Evolutionary conservation across 2,113 vertebrate genomes (phyloP), one percentile per base, ranked within the genome.

Genomic region (Grantiella picta): DNA sequence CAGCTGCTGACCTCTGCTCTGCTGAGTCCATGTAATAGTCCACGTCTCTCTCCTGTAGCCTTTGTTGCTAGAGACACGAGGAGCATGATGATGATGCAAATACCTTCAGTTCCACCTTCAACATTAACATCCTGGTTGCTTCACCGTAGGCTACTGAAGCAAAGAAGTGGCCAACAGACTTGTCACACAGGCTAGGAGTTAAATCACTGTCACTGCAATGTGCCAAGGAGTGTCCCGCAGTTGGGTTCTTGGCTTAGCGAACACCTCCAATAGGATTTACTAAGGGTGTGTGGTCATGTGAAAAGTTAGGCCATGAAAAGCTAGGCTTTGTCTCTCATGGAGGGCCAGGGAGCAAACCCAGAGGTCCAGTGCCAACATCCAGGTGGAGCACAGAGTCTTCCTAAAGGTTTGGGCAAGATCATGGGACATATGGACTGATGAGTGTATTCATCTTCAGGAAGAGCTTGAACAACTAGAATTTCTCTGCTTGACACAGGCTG

Each of bases 341-440:
- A 92, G 29, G 44, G 45, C 28, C 2, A 2, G 23, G 23, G 23
- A 88, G 15, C 47, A 78, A 88, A 85, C 11, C 29, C 29, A 70
- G 40, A 1, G 2, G 38, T 47, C 33, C 60, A 64, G n/a, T 6
- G 38, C 31, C 45, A 29, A 9, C 1, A 0, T 61, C n/a, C 59
- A 44, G 10, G 5, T 28, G 65, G 49, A 87, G 27, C 22, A 57
- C 50, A 72, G 52, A 54, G 8, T 15, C 61, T 59, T 87, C 40
- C 56, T 31, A 82, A 75, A 69, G 14, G 23, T 28, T 57, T 0
- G 0, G 49, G 54, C 15, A 69, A 65, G 44, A 6, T 19, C 63
- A 71, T 0, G 0, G 60, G 60, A 54, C 13, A 47, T 36, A 36
- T 11, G 33, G 75, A 82, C 11, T 68, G 44, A 50, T 0, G 0